Conservation (phyloP, 1,140 invertebrate genomes). For the Glossosoma conforme region DNA sequence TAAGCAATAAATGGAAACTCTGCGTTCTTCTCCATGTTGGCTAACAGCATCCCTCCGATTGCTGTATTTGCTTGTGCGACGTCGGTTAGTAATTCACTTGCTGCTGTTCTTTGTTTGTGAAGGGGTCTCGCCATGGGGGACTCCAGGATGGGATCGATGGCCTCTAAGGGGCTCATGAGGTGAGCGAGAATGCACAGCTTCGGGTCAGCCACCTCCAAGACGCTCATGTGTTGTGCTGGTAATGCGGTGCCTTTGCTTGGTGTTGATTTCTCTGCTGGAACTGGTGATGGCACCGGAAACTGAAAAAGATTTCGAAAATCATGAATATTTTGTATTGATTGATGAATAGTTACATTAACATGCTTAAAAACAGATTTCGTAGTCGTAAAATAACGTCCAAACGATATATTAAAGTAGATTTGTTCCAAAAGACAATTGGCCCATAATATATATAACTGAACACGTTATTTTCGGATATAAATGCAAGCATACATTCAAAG, state of each 20-base stretch:
- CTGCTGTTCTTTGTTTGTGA: slow-evolving; percentile 70
- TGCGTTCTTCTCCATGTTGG: slow-evolving; percentile 84
- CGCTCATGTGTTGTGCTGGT: slow-evolving; percentile 54
- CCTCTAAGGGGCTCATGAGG: slow-evolving; percentile 79
- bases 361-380: neutral
- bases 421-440: too few relatives aligned
- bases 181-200: slow-evolving; percentile 82
- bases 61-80: slow-evolving; percentile 66
- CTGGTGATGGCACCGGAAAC: slow-evolving; percentile 49
- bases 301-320: too few relatives aligned
- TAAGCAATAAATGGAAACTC: slow-evolving; percentile 89
- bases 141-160: slow-evolving; percentile 76
- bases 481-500: too few relatives aligned
- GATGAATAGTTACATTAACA: too few relatives aligned
- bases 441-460: too few relatives aligned
- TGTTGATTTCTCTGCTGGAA: slow-evolving; percentile 54
- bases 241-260: slow-evolving; percentile 43
- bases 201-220: slow-evolving; percentile 81
- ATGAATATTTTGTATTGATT: too few relatives aligned
- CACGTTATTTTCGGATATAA: too few relatives aligned
- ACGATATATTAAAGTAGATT: too few relatives aligned
- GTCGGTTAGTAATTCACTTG: slow-evolving; percentile 70
- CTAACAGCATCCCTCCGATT: slow-evolving; percentile 73
- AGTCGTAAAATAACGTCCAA: too few relatives aligned
- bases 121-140: slow-evolving; percentile 73